These are phyloP conservation scores for Darevskia mixta DNA, from an alignment of 2,797 vertebrate genomes.

Conservation along the genomic window DNA sequence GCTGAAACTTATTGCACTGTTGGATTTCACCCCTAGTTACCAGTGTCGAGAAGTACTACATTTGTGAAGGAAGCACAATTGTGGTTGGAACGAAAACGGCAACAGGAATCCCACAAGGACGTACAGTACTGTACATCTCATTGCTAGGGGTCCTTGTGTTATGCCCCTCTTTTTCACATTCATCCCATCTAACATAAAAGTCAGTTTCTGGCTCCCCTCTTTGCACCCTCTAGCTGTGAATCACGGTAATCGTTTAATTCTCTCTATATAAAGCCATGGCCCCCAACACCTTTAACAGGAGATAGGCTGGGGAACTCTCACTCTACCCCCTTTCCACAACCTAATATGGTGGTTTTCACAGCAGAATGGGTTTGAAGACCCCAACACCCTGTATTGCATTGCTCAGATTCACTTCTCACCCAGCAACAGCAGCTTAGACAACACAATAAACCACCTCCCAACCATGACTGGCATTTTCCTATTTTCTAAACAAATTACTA, in stretches of 20 bases:
- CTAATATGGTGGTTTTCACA: not conserved
- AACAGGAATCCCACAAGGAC: not conserved
- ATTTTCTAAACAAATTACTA: not conserved
- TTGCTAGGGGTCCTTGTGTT: too few species aligned
- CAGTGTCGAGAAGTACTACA: not conserved
- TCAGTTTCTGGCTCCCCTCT: too few species aligned
- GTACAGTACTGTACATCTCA: too few species aligned
- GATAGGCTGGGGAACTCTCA: not conserved
- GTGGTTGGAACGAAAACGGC: not conserved
- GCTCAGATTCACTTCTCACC: not conserved
- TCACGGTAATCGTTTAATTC: too few species aligned
- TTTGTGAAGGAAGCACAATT: not conserved
- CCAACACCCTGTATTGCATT: not conserved
- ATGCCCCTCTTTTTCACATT: too few species aligned
- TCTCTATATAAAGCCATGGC: too few species aligned
- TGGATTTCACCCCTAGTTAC: too few species aligned
- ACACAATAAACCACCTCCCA: not conserved
- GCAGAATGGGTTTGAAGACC: not conserved
- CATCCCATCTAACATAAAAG: too few species aligned
- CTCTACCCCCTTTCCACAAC: not conserved
- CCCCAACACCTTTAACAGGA: not conserved
- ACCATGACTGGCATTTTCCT: not conserved
- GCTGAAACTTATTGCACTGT: too few species aligned
- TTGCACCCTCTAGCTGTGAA: too few species aligned
- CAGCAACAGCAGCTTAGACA: not conserved